Percentiles rank a stretch among this genome's conserved stretches.
These are phyloP conservation scores for Drosophila subquinaria DNA, from an alignment of 2,888 invertebrate species.

Conservation along the genomic window DNA sequence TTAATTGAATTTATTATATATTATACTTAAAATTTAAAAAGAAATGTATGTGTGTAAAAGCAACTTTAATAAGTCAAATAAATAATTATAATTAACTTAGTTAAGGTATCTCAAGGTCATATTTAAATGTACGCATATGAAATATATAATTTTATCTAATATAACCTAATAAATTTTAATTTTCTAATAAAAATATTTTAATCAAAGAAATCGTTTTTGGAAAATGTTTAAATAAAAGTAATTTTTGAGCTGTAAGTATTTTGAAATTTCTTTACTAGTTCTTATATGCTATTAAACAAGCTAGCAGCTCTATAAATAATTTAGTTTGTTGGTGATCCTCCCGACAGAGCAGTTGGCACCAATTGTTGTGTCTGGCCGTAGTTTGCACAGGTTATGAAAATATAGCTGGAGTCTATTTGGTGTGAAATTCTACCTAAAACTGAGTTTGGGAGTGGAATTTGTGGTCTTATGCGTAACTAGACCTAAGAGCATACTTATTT, in stretches of 20 bases:
- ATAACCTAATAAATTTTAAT: no score
- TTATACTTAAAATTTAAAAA: slow-evolving; percentile 37
- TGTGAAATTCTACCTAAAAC: slow-evolving; percentile 62
- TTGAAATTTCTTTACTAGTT: background rate
- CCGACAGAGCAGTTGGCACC: slow-evolving; percentile 37
- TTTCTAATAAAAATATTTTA: background rate
- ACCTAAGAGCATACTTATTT: slow-evolving; percentile 2
- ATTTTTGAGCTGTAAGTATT: background rate
- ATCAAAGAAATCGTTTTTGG: background rate
- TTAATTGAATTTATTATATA: slow-evolving; percentile 86
- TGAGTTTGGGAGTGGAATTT: slow-evolving; percentile 19
- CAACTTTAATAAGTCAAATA: slow-evolving; percentile 12
- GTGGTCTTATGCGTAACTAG: slow-evolving; percentile 39
- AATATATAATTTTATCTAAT: background rate
- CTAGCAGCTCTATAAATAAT: background rate
- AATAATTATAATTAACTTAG: slow-evolving; percentile 9
- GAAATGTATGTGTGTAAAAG: slow-evolving; percentile 39
- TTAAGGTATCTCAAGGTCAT: slow-evolving; percentile 5
- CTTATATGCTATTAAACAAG: background rate
- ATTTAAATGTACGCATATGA: background rate
- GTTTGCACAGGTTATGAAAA: slow-evolving; percentile 80
- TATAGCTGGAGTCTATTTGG: slow-evolving; percentile 39
- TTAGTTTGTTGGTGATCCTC: background rate
- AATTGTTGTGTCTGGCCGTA: slow-evolving; percentile 12
- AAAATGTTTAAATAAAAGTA: background rate